Evolutionary conservation across 2,888 invertebrate species (phyloP), one percentile per base, ranked within the genome.

Genomic region (Hydroisotoma schaefferi): DNA sequence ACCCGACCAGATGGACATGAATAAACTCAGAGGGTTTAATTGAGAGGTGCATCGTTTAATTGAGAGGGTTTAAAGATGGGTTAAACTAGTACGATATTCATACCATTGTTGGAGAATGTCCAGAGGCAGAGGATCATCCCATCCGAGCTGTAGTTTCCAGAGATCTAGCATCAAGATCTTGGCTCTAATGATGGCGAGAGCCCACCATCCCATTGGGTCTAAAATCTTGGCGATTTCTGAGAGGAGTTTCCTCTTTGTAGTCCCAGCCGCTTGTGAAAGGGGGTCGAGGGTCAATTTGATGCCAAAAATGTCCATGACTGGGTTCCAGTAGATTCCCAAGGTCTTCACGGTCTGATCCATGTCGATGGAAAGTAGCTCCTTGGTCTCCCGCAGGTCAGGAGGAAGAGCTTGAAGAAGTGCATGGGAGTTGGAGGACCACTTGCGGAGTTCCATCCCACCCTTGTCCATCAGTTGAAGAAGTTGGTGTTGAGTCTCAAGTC

Each of bases 141-240:
- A 74, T 6, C 43, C 59, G n/a, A 64, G 10, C 6, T 73, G 65
- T 2, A 57, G 18, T 25, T 61, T 56, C 73, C 73, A 74, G 1
- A 73, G 26, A 10, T 62, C 10, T 51, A 73, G 73, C 54, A 73
- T 55, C 2, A 74, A 57, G 3, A 68, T 52, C 52, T 74, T 75
- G 22, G 67, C 71, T 2, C 40, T 57, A 12, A 73, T 57, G 1
- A 69, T 57, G 18, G 70, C 60, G 1, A 73, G 73, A 2, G 53
- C 47, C 10, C 74, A 33, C 15, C 67, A 61, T 1, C 72, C 73
- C 0, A 73, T 48, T 1, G 73, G 74, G 53, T 74, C 73, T 49
- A 72, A 74, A 4, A 73, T 55, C 44, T 63, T 66, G 10, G 73
- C 60, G 1, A 73, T 67, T 6, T 65, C 65, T 2, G 71, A 70